phyloP scores from a whole-genome alignment of 2,797 vertebrate genomes.

The Sus cebifrons region DNA sequence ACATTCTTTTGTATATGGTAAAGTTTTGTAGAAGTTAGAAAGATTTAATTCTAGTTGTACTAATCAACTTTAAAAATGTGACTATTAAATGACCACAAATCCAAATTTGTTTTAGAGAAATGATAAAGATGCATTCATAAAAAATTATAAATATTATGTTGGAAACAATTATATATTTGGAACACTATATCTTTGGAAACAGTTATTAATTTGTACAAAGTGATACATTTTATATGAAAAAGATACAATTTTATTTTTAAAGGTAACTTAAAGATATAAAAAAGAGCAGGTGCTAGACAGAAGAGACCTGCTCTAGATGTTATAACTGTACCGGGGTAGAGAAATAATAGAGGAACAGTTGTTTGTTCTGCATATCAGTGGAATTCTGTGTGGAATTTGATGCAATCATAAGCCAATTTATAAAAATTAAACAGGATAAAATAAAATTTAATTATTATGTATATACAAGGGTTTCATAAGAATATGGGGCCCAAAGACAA shows the following conservation, averaged over 20 bases:
- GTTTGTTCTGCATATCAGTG: not conserved
- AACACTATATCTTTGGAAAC: not conserved
- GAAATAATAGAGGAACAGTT: not conserved
- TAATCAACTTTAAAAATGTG: constrained; percentile 60
- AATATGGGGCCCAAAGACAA: too few relatives aligned
- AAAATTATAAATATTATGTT: not conserved
- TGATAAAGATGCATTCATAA: constrained; percentile 49
- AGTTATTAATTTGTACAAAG: not conserved
- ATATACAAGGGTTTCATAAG: too few relatives aligned
- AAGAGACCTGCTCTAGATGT: not conserved
- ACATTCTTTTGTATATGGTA: constrained; percentile 54
- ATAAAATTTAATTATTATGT: too few relatives aligned
- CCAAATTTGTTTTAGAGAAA: not conserved
- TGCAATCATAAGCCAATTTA: constrained; percentile 53
- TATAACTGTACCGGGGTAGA: not conserved
- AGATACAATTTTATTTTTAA: not conserved
- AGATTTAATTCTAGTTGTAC: constrained; percentile 36
- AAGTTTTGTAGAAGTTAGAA: constrained; percentile 79
- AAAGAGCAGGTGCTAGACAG: not conserved
- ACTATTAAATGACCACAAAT: constrained; percentile 72
- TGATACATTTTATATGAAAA: not conserved
- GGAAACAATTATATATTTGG: too few relatives aligned
- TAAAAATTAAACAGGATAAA: not conserved
- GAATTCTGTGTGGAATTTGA: constrained; percentile 33
- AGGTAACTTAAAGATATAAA: not conserved